Conservation (phyloP, 2,113 vertebrate species). For the Phyllostomus hastatus region DNA sequence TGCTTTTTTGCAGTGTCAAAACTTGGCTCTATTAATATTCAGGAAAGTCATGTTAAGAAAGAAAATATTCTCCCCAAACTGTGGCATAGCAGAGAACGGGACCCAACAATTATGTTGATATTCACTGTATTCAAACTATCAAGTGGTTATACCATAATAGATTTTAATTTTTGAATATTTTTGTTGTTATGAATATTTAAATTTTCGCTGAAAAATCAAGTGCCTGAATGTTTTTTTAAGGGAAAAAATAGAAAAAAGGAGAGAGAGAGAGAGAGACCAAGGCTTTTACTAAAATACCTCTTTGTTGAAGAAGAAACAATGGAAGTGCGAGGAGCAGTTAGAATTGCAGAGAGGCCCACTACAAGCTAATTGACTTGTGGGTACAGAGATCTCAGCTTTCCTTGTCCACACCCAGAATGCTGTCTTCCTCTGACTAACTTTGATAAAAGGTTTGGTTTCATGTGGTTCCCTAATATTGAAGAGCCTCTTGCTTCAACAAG, state of each 20-base stretch:
- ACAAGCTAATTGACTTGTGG: too few relatives aligned
- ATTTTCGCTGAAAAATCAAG: neutral
- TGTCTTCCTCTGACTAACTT: neutral
- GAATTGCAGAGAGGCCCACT: neutral
- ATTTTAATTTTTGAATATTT: neutral
- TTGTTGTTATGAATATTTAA: neutral
- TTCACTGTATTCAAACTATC: neutral
- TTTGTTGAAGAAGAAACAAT: neutral
- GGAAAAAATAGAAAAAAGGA: neutral
- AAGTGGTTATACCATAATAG: neutral
- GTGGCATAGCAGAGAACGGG: neutral
- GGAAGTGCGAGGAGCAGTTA: neutral
- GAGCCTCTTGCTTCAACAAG: neutral
- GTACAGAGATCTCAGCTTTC: neutral
- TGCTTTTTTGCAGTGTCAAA: neutral
- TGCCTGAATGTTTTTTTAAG: neutral
- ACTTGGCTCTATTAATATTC: neutral
- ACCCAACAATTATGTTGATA: neutral
- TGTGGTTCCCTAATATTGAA: neutral
- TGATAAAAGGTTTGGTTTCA: neutral
- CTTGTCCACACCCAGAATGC: neutral
- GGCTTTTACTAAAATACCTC: neutral
- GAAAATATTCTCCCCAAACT: neutral
- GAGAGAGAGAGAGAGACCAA: neutral
- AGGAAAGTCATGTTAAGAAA: neutral